These are phyloP conservation scores for Semotilus atromaculatus DNA, from an alignment of 2,797 vertebrate genomes.

Conservation along the genomic window DNA sequence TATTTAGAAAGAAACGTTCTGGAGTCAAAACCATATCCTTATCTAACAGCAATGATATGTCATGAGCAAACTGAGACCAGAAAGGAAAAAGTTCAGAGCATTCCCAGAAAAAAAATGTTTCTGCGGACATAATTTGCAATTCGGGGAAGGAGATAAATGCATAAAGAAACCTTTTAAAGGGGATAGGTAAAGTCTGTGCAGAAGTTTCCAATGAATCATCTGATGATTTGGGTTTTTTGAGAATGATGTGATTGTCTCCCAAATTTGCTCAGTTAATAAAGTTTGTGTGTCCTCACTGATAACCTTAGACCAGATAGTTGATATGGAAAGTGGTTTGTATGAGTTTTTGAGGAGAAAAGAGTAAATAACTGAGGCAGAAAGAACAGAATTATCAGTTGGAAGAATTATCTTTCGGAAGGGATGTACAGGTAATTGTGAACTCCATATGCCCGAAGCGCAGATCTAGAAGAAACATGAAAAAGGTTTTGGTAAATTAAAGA, in stretches of 20 bases:
- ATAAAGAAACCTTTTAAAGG: neutral
- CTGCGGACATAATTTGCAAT: neutral
- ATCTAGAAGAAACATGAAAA: too few species aligned
- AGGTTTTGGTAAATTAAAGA: too few species aligned
- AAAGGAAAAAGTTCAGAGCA: neutral
- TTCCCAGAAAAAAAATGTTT: too few species aligned
- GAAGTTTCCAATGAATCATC: constrained; percentile 14
- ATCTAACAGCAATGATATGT: neutral
- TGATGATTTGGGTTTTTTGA: constrained; percentile 20
- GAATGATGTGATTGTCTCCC: neutral
- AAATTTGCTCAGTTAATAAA: neutral
- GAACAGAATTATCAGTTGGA: neutral
- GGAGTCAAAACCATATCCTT: too few species aligned
- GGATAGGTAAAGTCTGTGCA: neutral
- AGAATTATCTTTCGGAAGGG: neutral
- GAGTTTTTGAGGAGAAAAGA: constrained; percentile 1
- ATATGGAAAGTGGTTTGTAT: neutral
- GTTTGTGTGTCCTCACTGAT: neutral
- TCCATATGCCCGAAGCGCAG: too few species aligned
- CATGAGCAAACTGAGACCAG: neutral
- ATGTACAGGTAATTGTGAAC: constrained; percentile 5
- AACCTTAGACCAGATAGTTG: neutral
- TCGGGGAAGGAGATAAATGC: neutral
- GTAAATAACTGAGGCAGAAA: constrained; percentile 1
- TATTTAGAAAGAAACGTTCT: too few species aligned